Conservation (phyloP, 2,888 invertebrate species). For the Nycteola revayana region DNA sequence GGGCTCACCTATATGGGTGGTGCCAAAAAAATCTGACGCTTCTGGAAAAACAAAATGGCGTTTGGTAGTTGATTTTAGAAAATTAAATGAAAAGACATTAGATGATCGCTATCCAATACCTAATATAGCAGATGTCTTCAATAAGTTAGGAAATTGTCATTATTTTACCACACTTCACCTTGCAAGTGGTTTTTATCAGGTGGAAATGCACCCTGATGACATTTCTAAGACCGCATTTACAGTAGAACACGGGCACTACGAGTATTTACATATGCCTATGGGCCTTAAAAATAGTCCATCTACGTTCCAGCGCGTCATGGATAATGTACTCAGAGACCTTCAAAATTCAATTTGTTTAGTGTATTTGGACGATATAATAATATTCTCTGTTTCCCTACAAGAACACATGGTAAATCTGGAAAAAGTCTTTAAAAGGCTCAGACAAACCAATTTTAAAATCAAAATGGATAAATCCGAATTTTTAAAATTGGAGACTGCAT, state of each 20-base stretch:
- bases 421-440: too few species aligned
- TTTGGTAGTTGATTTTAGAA: too few species aligned
- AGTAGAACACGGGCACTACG: not conserved
- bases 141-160: conserved; percentile 5
- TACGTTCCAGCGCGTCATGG: not conserved
- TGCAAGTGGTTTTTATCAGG: not conserved
- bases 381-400: too few species aligned
- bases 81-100: conserved; percentile 3
- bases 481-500: too few species aligned
- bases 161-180: conserved; percentile 1
- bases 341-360: too few species aligned
- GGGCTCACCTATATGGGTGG: too few species aligned
- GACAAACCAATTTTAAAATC: too few species aligned
- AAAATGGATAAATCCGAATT: too few species aligned
- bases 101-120: conserved; percentile 4
- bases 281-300: not conserved
- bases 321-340: not conserved
- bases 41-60: too few species aligned
- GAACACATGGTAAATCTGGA: too few species aligned
- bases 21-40: too few species aligned
- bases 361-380: too few species aligned
- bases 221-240: not conserved
- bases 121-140: not conserved
- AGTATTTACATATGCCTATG: not conserved
- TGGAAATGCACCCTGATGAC: not conserved